Evolutionary conservation across 1,140 invertebrate species (phyloP), one percentile per base, ranked within the genome.

Genomic region (Pachyrhynchus sulphureomaculatus): DNA sequence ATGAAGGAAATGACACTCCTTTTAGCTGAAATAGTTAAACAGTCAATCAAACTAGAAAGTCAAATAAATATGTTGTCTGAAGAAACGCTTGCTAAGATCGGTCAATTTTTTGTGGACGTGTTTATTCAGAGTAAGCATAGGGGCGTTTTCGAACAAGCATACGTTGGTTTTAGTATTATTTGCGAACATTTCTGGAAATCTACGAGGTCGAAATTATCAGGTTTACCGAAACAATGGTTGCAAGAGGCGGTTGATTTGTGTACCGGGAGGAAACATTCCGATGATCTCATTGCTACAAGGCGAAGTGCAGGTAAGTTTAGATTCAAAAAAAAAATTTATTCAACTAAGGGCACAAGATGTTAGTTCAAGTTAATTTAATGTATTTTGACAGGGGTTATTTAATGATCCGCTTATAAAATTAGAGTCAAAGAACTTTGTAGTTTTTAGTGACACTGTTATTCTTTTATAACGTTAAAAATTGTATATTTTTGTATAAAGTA

Each of bases 61-160:
- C 37, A 62, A 51, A 4, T 51, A 17, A 8, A 23, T 3, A 55
- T 55, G 72, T 71, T 79, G 26, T 68, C 32, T 0, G 61, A 66
- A 23, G 47, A 59, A 29, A 72, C 83, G 70, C 72, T 91, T 39
- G 55, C 79, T 12, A 62, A 73, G 18, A 87, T 93, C 51, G 90
- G 90, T 0, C 81, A 87, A 18, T 87, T 88, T 75, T 88, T 93
- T 64, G 84, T 87, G 0, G 73, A 77, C 1, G 77, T 95, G 24
- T 81, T 95, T 15, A 80, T 85, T 1, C 86, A 92, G 74, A 92
- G 91, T 0, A 93, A 93, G 76, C 95, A 98, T 77, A 82, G 94
- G 63, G 95, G 95, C 2, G 95, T 95, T 34, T 97, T 97, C 79
- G 95, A 98, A 76, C 91, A 97, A 78, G 92, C 91, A 4, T 93